Percentiles rank a stretch among this genome's conserved stretches.
Conservation (phyloP, 1,140 invertebrate genomes). For the Choristoneura fumiferana region DNA sequence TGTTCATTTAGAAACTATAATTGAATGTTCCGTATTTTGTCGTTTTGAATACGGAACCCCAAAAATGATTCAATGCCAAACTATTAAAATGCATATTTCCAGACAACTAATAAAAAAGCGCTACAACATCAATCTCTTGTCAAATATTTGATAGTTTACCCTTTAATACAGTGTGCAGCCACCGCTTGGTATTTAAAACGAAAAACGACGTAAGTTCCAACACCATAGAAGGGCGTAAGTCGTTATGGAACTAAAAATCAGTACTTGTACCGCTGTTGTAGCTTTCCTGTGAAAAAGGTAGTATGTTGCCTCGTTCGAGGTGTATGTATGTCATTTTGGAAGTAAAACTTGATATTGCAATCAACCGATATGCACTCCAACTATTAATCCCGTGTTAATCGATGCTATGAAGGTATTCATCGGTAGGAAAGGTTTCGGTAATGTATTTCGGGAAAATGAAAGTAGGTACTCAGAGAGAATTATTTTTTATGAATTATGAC, state of each 20-base stretch:
- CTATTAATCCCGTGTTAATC: constrained; percentile 9
- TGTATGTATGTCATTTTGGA: background rate
- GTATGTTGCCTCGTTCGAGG: background rate
- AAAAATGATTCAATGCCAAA: background rate
- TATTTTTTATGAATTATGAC: no score
- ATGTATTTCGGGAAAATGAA: no score
- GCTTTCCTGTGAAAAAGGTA: background rate
- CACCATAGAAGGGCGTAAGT: background rate
- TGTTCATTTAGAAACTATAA: no score
- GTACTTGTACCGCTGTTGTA: background rate
- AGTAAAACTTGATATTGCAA: background rate
- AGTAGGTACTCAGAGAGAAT: no score
- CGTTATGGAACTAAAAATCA: background rate
- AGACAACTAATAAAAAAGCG: constrained; percentile 18
- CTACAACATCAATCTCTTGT: constrained; percentile 7
- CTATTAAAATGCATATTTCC: constrained; percentile 11
- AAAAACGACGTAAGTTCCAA: background rate
- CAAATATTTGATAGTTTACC: constrained; percentile 19
- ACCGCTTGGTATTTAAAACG: background rate
- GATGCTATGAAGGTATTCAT: constrained; percentile 14
- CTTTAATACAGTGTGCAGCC: constrained; percentile 17
- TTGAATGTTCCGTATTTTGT: no score
- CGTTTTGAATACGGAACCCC: no score
- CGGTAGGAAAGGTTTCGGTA: constrained; percentile 6
- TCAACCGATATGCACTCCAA: constrained; percentile 16